These are phyloP conservation scores for Clostera curtula DNA, from an alignment of 2,888 invertebrate genomes.

Conservation along the genomic window DNA sequence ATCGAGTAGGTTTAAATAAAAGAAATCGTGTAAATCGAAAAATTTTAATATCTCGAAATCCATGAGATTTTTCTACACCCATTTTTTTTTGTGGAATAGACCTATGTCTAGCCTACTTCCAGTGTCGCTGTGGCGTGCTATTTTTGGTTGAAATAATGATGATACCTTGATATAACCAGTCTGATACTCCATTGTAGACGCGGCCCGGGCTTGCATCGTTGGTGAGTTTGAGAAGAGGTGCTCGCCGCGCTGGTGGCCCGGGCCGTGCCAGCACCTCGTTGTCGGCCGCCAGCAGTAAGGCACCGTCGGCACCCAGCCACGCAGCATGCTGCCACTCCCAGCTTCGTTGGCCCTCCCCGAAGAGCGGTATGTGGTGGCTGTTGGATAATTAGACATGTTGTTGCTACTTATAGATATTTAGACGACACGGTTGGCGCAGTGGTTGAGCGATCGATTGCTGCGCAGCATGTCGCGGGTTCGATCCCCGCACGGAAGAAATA, in stretches of 20 bases:
- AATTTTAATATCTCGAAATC: no score
- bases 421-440: background rate
- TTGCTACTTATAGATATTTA: background rate
- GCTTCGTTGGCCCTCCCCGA: slow-evolving; percentile 82
- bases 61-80: no score
- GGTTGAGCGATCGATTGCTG: no score
- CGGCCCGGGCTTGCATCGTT: slow-evolving; percentile 84
- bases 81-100: no score
- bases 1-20: no score
- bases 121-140: no score
- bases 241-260: slow-evolving; percentile 79
- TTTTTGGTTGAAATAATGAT: background rate
- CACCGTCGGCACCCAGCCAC: slow-evolving; percentile 87
- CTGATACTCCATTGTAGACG: slow-evolving; percentile 94
- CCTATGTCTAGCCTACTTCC: no score
- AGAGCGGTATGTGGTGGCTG: slow-evolving; percentile 90
- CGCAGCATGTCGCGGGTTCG: no score
- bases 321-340: slow-evolving; percentile 86
- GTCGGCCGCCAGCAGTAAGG: slow-evolving; percentile 86
- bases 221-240: slow-evolving; percentile 80
- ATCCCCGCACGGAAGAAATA: no score
- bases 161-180: slow-evolving; percentile 96
- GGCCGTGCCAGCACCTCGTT: slow-evolving; percentile 92
- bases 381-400: slow-evolving; percentile 10
- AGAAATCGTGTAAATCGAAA: no score